phyloP scores from a whole-genome alignment of 2,888 invertebrate species.

The Cistogaster globosa region DNA sequence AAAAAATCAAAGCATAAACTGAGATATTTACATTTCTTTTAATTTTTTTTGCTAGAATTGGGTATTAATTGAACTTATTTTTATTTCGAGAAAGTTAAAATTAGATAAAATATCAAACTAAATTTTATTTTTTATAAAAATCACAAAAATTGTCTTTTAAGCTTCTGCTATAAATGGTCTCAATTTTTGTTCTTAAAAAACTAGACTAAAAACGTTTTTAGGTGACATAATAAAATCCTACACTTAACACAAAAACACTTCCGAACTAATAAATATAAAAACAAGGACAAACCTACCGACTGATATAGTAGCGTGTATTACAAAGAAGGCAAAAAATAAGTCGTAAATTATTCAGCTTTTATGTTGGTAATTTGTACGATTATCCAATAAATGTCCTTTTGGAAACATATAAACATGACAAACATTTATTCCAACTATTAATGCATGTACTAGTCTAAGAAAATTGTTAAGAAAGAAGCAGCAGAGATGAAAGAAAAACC shows the following conservation, averaged over 20 bases:
- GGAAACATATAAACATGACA: constrained; percentile 62
- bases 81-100: no score
- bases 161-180: not conserved
- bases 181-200: not conserved
- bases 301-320: not conserved
- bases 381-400: constrained; percentile 73
- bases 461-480: constrained; percentile 30
- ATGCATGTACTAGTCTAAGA: constrained; percentile 34
- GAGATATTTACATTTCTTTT: no score
- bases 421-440: constrained; percentile 56
- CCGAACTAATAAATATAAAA: not conserved
- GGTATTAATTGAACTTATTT: no score
- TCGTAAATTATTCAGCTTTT: constrained; percentile 75
- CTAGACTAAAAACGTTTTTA: not conserved
- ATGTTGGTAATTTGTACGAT: constrained; percentile 75
- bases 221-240: constrained; percentile 43
- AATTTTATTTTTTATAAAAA: no score
- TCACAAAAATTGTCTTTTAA: not conserved
- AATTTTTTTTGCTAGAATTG: no score
- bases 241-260: constrained; percentile 46
- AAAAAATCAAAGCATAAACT: no score
- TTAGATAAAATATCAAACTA: no score
- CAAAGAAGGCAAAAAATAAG: constrained; percentile 46
- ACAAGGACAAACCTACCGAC: constrained; percentile 27
- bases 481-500: constrained; percentile 28